Percentiles rank a stretch among this genome's conserved stretches.
These are phyloP conservation scores for Collichthys lucidus DNA, from an alignment of 2,113 vertebrate species.

Conservation along the genomic window DNA sequence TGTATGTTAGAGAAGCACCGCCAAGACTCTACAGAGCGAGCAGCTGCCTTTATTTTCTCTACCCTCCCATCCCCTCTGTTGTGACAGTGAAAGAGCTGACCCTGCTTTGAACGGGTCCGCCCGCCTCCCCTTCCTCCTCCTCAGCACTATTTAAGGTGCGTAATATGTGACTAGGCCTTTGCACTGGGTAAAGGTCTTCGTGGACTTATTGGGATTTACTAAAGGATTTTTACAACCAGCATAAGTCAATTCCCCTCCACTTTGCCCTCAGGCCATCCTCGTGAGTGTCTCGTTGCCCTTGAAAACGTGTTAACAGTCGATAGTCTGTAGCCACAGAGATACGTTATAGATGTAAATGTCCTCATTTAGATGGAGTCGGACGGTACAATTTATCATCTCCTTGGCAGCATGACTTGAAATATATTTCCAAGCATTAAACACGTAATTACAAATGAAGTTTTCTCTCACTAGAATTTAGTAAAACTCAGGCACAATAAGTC, in stretches of 20 bases:
- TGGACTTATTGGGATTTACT: conserved; percentile 77
- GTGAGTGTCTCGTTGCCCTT: conserved; percentile 71
- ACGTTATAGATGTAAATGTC: conserved; percentile 55
- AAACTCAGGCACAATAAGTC: conserved; percentile 48
- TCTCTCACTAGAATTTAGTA: conserved; percentile 12
- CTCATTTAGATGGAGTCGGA: conserved; percentile 31
- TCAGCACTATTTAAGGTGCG: conserved; percentile 67
- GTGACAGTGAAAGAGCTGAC: conserved; percentile 58
- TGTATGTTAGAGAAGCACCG: conserved; percentile 73
- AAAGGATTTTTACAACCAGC: conserved; percentile 69
- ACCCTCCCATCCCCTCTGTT: conserved; percentile 48
- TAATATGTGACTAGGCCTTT: conserved; percentile 68
- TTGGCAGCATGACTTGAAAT: neutral
- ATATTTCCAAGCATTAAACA: conserved; percentile 30
- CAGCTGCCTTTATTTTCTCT: conserved; percentile 83
- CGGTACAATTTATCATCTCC: conserved; percentile 50
- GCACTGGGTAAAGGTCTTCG: conserved; percentile 65
- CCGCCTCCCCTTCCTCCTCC: conserved; percentile 47
- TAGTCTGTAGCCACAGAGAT: conserved; percentile 56
- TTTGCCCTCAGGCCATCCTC: conserved; percentile 59
- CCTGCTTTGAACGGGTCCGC: conserved; percentile 49
- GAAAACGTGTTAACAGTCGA: conserved; percentile 71
- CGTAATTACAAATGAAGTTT: conserved; percentile 25
- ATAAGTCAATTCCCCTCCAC: conserved; percentile 61
- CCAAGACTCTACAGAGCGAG: conserved; percentile 81